Percentiles rank a stretch among this genome's conserved stretches.
phyloP scores from a whole-genome alignment of 2,113 vertebrate species.

The Oxyruncus cristatus region DNA sequence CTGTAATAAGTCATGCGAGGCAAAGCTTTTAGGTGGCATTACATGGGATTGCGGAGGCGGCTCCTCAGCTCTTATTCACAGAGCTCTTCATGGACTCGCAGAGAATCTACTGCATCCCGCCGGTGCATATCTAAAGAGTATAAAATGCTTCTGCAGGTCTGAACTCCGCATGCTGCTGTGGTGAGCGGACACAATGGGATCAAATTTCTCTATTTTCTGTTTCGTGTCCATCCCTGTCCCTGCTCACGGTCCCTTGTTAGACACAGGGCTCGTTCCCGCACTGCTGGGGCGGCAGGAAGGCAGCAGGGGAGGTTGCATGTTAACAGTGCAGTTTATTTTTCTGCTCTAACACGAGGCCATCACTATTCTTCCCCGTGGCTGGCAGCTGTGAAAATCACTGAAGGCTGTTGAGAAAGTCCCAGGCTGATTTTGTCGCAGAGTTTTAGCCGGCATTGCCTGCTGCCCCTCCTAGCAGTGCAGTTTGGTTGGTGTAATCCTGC shows the following conservation, averaged over 20 bases:
- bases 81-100: constrained; percentile 60
- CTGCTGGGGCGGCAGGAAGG: neutral
- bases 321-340: neutral
- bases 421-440: neutral
- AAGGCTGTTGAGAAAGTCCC: neutral
- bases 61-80: constrained; percentile 61
- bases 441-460: neutral
- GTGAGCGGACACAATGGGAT: neutral
- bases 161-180: neutral
- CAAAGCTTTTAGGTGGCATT: constrained; percentile 84
- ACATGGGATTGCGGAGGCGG: constrained; percentile 63
- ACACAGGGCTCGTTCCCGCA: accelerated
- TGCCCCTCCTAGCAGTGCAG: neutral
- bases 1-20: constrained; percentile 89
- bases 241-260: neutral
- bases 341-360: accelerated
- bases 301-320: neutral
- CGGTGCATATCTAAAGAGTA: neutral
- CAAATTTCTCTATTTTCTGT: neutral
- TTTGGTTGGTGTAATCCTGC: neutral
- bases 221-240: neutral
- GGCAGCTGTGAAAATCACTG: neutral
- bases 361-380: accelerated
- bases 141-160: neutral
- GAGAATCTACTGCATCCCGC: constrained; percentile 34